A percentile compares a stretch with the other conserved stretches of the same genome.
phyloP scores from a whole-genome alignment of 2,113 vertebrate genomes.

The Suncus etruscus region DNA sequence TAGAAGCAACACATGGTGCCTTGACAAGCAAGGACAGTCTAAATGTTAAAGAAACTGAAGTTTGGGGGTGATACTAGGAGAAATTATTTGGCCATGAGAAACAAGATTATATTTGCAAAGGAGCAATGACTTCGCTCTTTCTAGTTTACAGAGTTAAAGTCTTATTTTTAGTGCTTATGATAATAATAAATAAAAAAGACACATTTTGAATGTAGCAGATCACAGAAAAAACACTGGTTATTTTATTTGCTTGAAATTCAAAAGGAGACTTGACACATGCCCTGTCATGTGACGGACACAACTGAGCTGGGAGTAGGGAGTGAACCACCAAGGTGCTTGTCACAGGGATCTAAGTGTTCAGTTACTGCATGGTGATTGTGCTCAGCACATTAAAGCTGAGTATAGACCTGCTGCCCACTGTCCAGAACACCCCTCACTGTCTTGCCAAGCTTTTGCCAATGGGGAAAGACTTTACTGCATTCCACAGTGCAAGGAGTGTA shows the following conservation, averaged over 20 bases:
- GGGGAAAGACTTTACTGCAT: too few relatives aligned
- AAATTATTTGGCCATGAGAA: slow-evolving; percentile 43
- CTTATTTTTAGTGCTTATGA: not conserved
- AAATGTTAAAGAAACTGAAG: slow-evolving; percentile 58
- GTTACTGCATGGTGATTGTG: too few relatives aligned
- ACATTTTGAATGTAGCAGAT: not conserved
- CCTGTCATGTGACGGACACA: too few relatives aligned
- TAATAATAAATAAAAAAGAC: slow-evolving; percentile 13
- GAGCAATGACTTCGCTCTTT: not conserved
- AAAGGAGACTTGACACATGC: slow-evolving; percentile 7
- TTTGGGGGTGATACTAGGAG: slow-evolving; percentile 11
- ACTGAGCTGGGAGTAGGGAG: too few relatives aligned
- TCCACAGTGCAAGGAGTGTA: too few relatives aligned
- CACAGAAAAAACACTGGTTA: not conserved
- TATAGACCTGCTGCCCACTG: too few relatives aligned
- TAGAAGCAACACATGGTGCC: slow-evolving; percentile 51
- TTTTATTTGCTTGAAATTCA: slow-evolving; percentile 8
- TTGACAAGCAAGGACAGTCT: slow-evolving; percentile 19
- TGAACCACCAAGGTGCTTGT: too few relatives aligned
- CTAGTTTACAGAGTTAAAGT: slow-evolving; percentile 40
- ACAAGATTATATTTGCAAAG: slow-evolving; percentile 11
- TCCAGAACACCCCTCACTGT: too few relatives aligned
- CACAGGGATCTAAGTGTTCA: too few relatives aligned
- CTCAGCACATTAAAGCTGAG: too few relatives aligned
- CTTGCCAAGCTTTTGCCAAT: too few relatives aligned